Base-by-base conservation (phyloP, 2,797 vertebrate genomes). In the Streptopelia turtur region DNA sequence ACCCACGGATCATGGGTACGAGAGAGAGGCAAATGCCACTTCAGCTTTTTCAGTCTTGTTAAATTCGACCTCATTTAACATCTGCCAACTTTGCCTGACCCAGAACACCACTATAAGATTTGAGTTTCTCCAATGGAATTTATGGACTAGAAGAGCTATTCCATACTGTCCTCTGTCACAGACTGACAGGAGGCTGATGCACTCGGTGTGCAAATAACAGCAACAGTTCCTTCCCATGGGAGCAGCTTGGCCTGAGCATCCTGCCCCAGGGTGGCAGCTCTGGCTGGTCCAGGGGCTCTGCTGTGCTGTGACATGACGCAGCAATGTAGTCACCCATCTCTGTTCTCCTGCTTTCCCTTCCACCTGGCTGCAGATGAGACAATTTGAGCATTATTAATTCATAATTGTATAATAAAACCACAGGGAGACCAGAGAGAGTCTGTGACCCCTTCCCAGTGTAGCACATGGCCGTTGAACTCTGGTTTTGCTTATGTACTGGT, bases 231-330 rank as follows among this genome's bases (percentile, higher is more conserved):
- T 71, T 60, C 7, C 1, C 23, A 10, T 5, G 27, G 57, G 33
- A 86, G 5, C 65, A 45, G 56, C 33, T 35, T 53, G n/a, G 2
- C 41, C 37, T 21, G 23, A 81, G 27, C 31, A 77, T 15, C 39
- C 39, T 16, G 16, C 22, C 30, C 25, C 2, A 30, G 16, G 41
- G 28, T 11, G 5, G 16, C 56, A 77, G 37, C 33, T 6, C 33
- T 45, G 35, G n/a, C 45, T 59, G 39, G 52, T 35, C 56, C 1
- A 3, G 24, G 16, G 28, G 8, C 43, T 70, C 56, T 66, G 60
- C 56, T 61, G 21, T 0, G 0, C 43, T 16, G 11, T 0, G 2
- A 37, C 8, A 4, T 1, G 35, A 28, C 1, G 13, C 3, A 13
- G n/a, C 30, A 84, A 5, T 0, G 1, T 45, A 45, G 39, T 55